Evolutionary conservation across 2,797 vertebrate genomes (phyloP).

Genomic region (Urocyon cinereoargenteus): DNA sequence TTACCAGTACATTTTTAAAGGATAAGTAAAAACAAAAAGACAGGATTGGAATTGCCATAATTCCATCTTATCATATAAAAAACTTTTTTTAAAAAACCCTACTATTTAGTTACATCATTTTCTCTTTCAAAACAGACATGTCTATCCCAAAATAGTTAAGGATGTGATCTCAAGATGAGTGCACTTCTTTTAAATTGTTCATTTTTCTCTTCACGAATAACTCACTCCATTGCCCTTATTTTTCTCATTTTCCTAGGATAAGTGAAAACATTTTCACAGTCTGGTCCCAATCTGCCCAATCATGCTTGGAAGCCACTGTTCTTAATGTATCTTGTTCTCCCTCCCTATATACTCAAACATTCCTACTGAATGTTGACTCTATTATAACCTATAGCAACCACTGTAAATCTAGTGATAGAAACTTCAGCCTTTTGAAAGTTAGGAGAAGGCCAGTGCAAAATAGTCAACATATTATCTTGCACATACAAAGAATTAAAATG

Average conservation of each 20-base stretch:
- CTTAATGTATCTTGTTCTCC: background rate
- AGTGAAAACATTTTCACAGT: background rate
- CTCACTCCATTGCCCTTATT: background rate
- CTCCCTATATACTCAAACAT: background rate
- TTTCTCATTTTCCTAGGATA: background rate
- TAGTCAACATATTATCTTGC: background rate
- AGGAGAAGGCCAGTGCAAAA: background rate
- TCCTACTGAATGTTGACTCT: background rate
- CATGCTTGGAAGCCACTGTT: background rate
- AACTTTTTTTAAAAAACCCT: background rate
- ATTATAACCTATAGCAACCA: background rate
- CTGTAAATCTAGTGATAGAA: background rate
- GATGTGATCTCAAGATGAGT: background rate
- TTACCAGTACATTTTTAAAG: background rate
- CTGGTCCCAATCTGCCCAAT: background rate
- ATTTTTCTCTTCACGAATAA: background rate
- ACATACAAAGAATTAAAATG: background rate
- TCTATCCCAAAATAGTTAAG: background rate
- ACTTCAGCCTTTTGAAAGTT: background rate
- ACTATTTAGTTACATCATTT: background rate
- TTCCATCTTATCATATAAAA: background rate
- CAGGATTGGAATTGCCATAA: background rate
- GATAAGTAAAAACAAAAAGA: constrained; percentile 3
- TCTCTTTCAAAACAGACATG: background rate
- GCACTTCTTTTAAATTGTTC: background rate